Percentiles rank a stretch among this genome's conserved stretches.
phyloP scores from a whole-genome alignment of 2,888 invertebrate genomes.

The Drepana falcataria region DNA sequence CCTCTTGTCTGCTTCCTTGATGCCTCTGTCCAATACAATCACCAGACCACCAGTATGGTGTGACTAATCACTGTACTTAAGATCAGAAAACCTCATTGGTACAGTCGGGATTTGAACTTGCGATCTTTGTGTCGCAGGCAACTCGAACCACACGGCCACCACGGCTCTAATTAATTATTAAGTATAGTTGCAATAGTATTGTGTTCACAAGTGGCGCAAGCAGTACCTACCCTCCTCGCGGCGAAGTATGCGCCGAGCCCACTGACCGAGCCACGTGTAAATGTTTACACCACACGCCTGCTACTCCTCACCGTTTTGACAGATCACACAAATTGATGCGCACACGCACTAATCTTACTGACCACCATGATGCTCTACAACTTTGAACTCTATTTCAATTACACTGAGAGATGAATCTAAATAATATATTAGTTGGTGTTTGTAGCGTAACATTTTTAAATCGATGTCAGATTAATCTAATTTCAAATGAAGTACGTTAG shows the following conservation, averaged over 20 bases:
- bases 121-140: too few relatives aligned
- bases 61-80: too few relatives aligned
- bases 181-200: neutral
- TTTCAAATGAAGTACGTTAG: neutral
- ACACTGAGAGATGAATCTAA: neutral
- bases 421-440: neutral
- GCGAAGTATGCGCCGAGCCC: slow-evolving; percentile 3
- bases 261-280: slow-evolving; percentile 41
- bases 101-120: too few relatives aligned
- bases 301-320: slow-evolving; percentile 71
- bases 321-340: slow-evolving; percentile 49
- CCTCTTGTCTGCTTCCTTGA: too few relatives aligned
- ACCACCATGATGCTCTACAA: neutral
- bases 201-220: neutral
- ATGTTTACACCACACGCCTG: slow-evolving; percentile 67
- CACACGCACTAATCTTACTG: slow-evolving; percentile 13
- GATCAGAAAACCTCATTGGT: too few relatives aligned
- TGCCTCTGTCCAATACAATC: too few relatives aligned
- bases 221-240: neutral
- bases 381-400: neutral
- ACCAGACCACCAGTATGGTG: too few relatives aligned
- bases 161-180: neutral
- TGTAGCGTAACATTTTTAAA: neutral
- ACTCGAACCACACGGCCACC: too few relatives aligned
- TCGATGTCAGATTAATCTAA: neutral